Conservation (phyloP, 2,888 invertebrate species). For the Atherix ibis region DNA sequence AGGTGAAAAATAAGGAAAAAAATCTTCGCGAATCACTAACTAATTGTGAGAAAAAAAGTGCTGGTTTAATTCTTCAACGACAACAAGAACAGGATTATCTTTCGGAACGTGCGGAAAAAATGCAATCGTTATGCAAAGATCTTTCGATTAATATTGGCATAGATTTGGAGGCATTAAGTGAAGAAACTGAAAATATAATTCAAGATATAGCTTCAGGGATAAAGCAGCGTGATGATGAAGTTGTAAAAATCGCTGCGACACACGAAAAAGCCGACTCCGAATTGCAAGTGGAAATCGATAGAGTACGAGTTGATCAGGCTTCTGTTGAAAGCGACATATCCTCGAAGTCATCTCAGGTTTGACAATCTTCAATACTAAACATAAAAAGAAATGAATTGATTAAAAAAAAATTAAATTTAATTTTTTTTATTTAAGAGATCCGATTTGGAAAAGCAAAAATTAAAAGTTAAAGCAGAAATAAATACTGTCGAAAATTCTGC, state of each 20-base stretch:
- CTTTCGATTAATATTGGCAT: conserved; percentile 15
- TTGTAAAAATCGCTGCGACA: conserved; percentile 16
- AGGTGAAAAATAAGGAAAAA: conserved; percentile 22
- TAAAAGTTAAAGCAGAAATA: conserved; percentile 41
- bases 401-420: too few species aligned
- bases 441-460: conserved; percentile 39
- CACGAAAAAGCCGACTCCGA: conserved; percentile 26
- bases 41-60: conserved; percentile 24
- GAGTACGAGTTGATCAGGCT: conserved; percentile 37
- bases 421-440: conserved; percentile 11
- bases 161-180: conserved; percentile 14
- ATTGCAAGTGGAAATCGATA: conserved; percentile 41
- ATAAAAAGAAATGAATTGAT: too few species aligned
- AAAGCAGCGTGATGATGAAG: conserved; percentile 14
- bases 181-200: conserved; percentile 21
- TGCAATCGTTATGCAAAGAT: conserved; percentile 18
- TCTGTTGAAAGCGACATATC: conserved; percentile 49
- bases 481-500: conserved; percentile 43
- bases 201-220: conserved; percentile 3
- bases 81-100: conserved; percentile 25
- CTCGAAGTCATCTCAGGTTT: conserved; percentile 35
- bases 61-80: conserved; percentile 19
- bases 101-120: conserved; percentile 18
- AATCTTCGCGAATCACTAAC: conserved; percentile 27
- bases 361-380: not conserved